Base-by-base conservation (phyloP, 2,113 vertebrate genomes). In the Pituophis catenifer region DNA sequence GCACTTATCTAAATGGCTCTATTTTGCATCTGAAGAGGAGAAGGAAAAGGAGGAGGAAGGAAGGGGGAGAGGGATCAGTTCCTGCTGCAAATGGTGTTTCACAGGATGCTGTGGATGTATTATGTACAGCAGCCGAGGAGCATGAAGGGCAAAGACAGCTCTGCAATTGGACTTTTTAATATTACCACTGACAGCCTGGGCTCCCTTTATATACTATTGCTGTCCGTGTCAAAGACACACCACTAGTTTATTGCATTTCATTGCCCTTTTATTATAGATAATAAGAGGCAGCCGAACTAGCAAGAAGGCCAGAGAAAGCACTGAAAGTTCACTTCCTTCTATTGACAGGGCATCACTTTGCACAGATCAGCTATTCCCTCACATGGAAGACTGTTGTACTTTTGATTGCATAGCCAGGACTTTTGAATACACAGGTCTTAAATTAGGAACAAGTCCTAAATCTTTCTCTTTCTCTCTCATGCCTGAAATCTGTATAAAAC, bases 181-280 rank as follows among this genome's bases (percentile, higher is more conserved):
- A 86, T 90, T 65, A n/a, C 91, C 88, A 55, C 24, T 86, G 70
- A 92, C 55, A 87, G 48, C 70, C 62, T 33, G 70, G 55, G 75
- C 90, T 92, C 26, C 85, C 88, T 92, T 94, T 90, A 94, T 94
- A 94, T 26, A 57, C 88, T 89, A 90, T 90, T 57, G 91, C 88
- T 90, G 58, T 92, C 59, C 70, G 38, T 86, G 57, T 94, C 91
- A 94, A 92, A 92, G 57, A 90, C 52, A 90, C 91, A 92, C 57
- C 65, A 88, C 57, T 90, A 87, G 55, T 90, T 92, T 87, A 90
- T 90, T 94, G 88, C 75, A 92, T 92, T 94, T 90, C 90, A 92
- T 94, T 94, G 91, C 88, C 90, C 38, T 92, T 94, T 94, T 90
- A 94, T 92, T 92, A 58, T 94, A 54, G 75, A 94, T 81, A 94